Conservation (phyloP, 2,797 vertebrate genomes). For the Muscicapa striata region DNA sequence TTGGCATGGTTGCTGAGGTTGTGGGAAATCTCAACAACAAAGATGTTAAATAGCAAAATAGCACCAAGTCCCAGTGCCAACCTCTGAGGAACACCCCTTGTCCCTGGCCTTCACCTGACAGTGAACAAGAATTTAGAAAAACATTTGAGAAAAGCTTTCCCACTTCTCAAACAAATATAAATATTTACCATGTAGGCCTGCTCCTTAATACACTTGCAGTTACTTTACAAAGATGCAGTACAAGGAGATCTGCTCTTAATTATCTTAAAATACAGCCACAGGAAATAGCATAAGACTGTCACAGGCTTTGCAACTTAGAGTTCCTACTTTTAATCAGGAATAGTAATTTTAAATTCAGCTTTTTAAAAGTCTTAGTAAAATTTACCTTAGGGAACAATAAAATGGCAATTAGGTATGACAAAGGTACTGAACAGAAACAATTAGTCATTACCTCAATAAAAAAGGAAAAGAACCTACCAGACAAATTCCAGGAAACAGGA, state of each 20-base stretch:
- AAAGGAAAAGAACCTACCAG: slow-evolving; percentile 63
- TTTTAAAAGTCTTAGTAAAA: slow-evolving; percentile 70
- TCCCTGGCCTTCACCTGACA: background rate
- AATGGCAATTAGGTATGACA: slow-evolving; percentile 76
- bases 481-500: slow-evolving; percentile 48
- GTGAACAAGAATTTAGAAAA: background rate
- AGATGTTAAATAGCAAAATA: fast-evolving
- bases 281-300: slow-evolving; percentile 61
- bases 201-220: slow-evolving; percentile 8
- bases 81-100: background rate
- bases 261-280: slow-evolving; percentile 62
- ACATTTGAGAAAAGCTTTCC: background rate
- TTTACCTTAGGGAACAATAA: slow-evolving; percentile 74
- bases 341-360: slow-evolving; percentile 74
- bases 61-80: fast-evolving
- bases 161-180: background rate
- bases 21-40: background rate
- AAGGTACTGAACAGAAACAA: slow-evolving; percentile 60
- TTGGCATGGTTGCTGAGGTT: too few species aligned
- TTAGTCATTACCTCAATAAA: slow-evolving; percentile 76
- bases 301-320: slow-evolving; percentile 56
- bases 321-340: slow-evolving; percentile 67
- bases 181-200: background rate
- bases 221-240: slow-evolving; percentile 40
- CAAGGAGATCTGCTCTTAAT: slow-evolving; percentile 61